These are phyloP conservation scores for Drosophila monieri DNA, from an alignment of 2,888 invertebrate species.

Conservation along the genomic window DNA sequence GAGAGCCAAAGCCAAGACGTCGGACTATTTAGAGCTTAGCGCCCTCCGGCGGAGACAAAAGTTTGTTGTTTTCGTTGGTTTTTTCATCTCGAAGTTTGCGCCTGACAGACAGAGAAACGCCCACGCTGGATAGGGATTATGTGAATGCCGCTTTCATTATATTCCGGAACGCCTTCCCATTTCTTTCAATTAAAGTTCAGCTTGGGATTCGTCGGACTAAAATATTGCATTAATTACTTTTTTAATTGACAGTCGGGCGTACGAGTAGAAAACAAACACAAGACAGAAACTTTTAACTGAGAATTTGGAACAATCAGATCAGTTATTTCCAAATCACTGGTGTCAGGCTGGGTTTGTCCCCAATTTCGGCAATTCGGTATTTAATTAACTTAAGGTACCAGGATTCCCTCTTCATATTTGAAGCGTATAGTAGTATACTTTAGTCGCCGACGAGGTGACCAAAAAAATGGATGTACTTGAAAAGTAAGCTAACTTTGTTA, in stretches of 20 bases:
- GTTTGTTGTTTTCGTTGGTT: slow-evolving; percentile 48
- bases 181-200: slow-evolving; percentile 51
- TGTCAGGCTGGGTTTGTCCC: slow-evolving; percentile 1
- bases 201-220: slow-evolving; percentile 34
- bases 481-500: slow-evolving; percentile 38
- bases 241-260: slow-evolving; percentile 44
- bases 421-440: neutral
- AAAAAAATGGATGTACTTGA: neutral
- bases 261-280: slow-evolving; percentile 7
- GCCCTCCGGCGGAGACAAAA: slow-evolving; percentile 47
- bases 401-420: slow-evolving; percentile 22
- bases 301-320: neutral
- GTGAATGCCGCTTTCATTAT: slow-evolving; percentile 53
- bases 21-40: slow-evolving; percentile 54
- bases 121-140: slow-evolving; percentile 49
- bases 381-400: neutral
- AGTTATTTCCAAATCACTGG: slow-evolving; percentile 33
- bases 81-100: slow-evolving; percentile 59
- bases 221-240: slow-evolving; percentile 54
- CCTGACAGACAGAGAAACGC: slow-evolving; percentile 68
- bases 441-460: neutral
- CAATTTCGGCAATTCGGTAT: neutral
- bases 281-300: slow-evolving; percentile 10
- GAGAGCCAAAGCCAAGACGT: slow-evolving; percentile 10
- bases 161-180: slow-evolving; percentile 24